phyloP scores from a whole-genome alignment of 2,888 invertebrate genomes.

The Chaetogeoica ovagalla region DNA sequence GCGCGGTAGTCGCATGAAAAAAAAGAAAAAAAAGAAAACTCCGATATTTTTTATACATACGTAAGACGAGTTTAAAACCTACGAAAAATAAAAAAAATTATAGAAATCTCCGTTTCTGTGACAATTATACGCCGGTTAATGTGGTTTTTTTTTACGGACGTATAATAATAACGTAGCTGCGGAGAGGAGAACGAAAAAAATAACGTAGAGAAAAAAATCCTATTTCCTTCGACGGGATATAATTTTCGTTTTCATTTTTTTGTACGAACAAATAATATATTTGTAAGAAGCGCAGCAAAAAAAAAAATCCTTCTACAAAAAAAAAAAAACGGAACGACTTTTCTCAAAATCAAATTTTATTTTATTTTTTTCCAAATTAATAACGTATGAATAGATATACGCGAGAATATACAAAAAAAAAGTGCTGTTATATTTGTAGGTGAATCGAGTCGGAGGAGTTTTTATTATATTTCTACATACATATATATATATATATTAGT shows the following conservation, averaged over 20 bases:
- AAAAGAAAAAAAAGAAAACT: not conserved
- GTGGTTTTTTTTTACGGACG: not conserved
- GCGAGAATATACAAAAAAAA: not conserved
- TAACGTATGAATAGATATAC: not conserved
- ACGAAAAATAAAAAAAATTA: not conserved
- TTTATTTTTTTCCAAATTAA: conserved; percentile 9
- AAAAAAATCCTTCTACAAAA: conserved; percentile 5
- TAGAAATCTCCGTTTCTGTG: too few species aligned
- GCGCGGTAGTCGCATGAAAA: not conserved
- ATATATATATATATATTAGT: not conserved
- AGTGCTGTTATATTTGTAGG: conserved; percentile 17
- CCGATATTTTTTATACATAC: conserved; percentile 3
- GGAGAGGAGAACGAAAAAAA: not conserved
- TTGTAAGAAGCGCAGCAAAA: not conserved
- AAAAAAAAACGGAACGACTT: conserved; percentile 18
- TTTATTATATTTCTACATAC: not conserved
- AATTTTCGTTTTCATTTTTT: not conserved
- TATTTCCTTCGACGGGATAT: conserved; percentile 6
- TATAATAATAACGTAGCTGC: not conserved
- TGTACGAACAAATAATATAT: not conserved
- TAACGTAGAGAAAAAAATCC: not conserved
- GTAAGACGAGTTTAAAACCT: not conserved
- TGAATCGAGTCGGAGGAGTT: conserved; percentile 8
- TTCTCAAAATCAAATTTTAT: conserved; percentile 35
- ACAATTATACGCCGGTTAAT: too few species aligned